phyloP scores from a whole-genome alignment of 1,140 invertebrate genomes.

The Centruroides sculpturatus region DNA sequence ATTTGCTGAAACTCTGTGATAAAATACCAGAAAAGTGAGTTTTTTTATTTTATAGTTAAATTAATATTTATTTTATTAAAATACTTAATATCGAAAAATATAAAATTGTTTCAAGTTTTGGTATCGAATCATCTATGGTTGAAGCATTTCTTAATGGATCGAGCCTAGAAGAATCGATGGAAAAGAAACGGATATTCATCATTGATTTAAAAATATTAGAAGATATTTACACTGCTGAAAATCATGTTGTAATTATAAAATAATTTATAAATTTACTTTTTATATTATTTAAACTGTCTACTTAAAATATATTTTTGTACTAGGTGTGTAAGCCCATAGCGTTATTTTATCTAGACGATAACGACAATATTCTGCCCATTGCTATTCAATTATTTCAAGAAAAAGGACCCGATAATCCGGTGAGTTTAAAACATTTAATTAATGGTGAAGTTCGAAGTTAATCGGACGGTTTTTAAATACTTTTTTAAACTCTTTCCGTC shows the following conservation, averaged over 20 bases:
- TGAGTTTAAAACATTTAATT: no score
- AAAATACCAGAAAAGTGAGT: conserved; percentile 30
- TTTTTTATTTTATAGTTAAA: not conserved
- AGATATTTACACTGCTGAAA: conserved; percentile 22
- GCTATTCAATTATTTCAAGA: conserved; percentile 36
- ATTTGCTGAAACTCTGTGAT: conserved; percentile 29
- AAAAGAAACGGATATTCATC: conserved; percentile 33
- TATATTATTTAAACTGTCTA: no score
- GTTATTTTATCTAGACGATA: conserved; percentile 31
- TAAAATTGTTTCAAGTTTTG: no score
- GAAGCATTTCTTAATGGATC: conserved; percentile 31
- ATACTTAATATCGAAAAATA: no score
- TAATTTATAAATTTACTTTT: not conserved
- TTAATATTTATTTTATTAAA: not conserved
- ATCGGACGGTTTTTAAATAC: no score
- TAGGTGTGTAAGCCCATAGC: conserved; percentile 34
- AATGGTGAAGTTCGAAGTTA: no score
- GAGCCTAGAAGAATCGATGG: conserved; percentile 29
- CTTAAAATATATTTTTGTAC: not conserved
- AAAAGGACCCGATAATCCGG: conserved; percentile 32
- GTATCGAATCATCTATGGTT: conserved; percentile 19
- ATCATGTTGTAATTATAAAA: conserved; percentile 19
- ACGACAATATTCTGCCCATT: conserved; percentile 30
- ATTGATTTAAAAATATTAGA: conserved; percentile 33
- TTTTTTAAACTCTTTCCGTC: no score